Percentiles rank a stretch among this genome's conserved stretches.
These are phyloP conservation scores for Nomada goodeniana DNA, from an alignment of 2,888 invertebrate species.

Conservation along the genomic window DNA sequence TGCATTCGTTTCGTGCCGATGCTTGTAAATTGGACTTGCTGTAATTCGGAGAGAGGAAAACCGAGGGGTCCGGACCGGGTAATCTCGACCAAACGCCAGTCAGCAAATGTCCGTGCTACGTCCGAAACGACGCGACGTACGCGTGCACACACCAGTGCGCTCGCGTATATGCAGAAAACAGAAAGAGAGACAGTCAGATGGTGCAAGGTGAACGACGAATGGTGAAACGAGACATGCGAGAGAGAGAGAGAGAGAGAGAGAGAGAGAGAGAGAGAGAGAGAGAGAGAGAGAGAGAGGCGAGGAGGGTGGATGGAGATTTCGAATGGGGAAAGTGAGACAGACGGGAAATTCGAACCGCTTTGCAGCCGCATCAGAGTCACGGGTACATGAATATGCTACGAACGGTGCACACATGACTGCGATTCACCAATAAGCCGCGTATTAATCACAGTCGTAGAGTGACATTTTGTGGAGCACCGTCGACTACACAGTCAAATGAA, in stretches of 20 bases:
- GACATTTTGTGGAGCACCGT: conserved; percentile 56
- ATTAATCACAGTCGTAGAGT: conserved; percentile 63
- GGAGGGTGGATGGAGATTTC: not conserved
- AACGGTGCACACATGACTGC: conserved; percentile 36
- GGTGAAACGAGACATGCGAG: not conserved
- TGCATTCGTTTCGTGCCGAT: conserved; percentile 77
- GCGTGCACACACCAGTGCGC: conserved; percentile 2
- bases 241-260: conserved; percentile 10
- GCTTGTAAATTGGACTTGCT: conserved; percentile 78
- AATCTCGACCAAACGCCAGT: conserved; percentile 74
- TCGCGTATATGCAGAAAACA: conserved; percentile 43
- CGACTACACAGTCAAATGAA: conserved; percentile 8
- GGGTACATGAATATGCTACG: conserved; percentile 34
- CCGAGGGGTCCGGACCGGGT: conserved; percentile 59
- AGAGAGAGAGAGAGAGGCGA: not conserved
- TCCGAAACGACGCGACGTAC: conserved; percentile 61
- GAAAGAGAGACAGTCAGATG: conserved; percentile 27
- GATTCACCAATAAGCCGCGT: conserved; percentile 65
- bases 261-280: too few relatives aligned
- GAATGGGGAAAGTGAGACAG: not conserved
- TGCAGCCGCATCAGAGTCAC: conserved; percentile 41
- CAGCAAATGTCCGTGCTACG: conserved; percentile 70
- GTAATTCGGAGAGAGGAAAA: conserved; percentile 75
- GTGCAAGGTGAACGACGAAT: not conserved
- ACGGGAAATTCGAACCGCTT: conserved; percentile 37